Conservation (phyloP, 2,888 invertebrate species). For the Calephelis perditalis region DNA sequence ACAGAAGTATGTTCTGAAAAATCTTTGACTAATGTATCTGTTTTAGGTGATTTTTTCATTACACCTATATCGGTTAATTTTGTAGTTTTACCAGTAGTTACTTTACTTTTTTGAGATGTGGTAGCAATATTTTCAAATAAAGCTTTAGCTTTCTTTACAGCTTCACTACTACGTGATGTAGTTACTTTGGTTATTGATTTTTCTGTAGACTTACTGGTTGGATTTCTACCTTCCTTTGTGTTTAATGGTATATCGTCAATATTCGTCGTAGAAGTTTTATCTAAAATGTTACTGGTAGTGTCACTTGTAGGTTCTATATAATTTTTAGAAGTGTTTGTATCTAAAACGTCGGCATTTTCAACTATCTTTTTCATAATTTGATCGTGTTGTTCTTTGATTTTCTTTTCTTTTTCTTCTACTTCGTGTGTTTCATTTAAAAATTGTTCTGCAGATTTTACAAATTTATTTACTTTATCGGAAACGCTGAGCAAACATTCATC, state of each 20-base stretch:
- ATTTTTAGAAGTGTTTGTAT: slow-evolving; percentile 24
- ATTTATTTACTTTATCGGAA: slow-evolving; percentile 82
- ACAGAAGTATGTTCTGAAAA: neutral
- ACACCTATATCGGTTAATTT: slow-evolving; percentile 73
- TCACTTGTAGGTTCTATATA: neutral
- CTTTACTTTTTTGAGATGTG: slow-evolving; percentile 49
- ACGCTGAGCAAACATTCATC: slow-evolving; percentile 81
- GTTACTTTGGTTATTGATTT: slow-evolving; percentile 55
- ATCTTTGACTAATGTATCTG: slow-evolving; percentile 43
- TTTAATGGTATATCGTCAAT: neutral
- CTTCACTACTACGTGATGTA: slow-evolving; percentile 77
- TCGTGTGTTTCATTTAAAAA: slow-evolving; percentile 55
- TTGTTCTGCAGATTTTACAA: slow-evolving; percentile 80
- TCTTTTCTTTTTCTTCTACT: slow-evolving; percentile 54
- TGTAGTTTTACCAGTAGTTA: slow-evolving; percentile 42
- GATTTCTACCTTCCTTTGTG: slow-evolving; percentile 18
- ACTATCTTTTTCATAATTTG: slow-evolving; percentile 60
- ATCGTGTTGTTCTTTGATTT: slow-evolving; percentile 63
- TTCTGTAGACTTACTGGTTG: slow-evolving; percentile 42
- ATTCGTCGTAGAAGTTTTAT: neutral
- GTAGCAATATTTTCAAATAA: slow-evolving; percentile 82
- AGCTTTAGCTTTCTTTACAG: slow-evolving; percentile 84
- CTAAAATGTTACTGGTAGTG: neutral
- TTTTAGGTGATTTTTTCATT: slow-evolving; percentile 51
- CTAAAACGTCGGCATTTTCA: slow-evolving; percentile 44